Evolutionary conservation across 2,888 invertebrate species (phyloP), one percentile per base, ranked within the genome.

Genomic region (Baronia brevicornis): DNA sequence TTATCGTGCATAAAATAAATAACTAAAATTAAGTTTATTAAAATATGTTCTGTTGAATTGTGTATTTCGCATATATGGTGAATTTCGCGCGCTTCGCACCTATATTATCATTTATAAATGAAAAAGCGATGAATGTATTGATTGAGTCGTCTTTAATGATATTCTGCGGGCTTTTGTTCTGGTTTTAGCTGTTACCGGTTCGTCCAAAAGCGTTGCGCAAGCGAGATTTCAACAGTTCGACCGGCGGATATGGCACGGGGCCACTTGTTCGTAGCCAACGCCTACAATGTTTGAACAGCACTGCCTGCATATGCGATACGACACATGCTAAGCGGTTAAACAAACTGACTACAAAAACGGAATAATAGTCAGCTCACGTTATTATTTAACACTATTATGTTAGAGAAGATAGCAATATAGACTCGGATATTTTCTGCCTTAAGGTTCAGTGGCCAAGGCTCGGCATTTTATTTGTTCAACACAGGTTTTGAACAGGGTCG

Each of bases 201-300:
- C 60, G 67, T 69, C 67, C 59, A 60, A 69, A 74, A 66, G 65
- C 52, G 54, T 46, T 67, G 69, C 73, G 60, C 77, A 79, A 61
- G 57, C 60, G 48, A 54, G 54, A 68, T 82, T 80, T 73, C 82
- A 57, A 74, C 72, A 79, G 62, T 51, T 60, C 59, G 58, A 52
- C 56, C 59, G 48, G 39, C 58, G 51, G 75, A 82, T 79, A 80
- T 77, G 61, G 80, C 74, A 78, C 80, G 74, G 80, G 80, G 80
- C 68, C 80, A 64, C 52, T 72, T 66, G 69, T 72, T 73, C 71
- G 60, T 54, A 57, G 70, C 57, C 62, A 63, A 72, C 75, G 62
- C 75, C 77, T 60, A 74, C 68, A 60, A 65, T 61, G 46, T 74
- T 74, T 69, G 66, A 68, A 73, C 70, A 72, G 56, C 55, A 54